A percentile compares a stretch with the other conserved stretches of the same genome.
These are phyloP conservation scores for Heterocephalus glaber DNA, from an alignment of 2,113 vertebrate species.

Conservation along the genomic window DNA sequence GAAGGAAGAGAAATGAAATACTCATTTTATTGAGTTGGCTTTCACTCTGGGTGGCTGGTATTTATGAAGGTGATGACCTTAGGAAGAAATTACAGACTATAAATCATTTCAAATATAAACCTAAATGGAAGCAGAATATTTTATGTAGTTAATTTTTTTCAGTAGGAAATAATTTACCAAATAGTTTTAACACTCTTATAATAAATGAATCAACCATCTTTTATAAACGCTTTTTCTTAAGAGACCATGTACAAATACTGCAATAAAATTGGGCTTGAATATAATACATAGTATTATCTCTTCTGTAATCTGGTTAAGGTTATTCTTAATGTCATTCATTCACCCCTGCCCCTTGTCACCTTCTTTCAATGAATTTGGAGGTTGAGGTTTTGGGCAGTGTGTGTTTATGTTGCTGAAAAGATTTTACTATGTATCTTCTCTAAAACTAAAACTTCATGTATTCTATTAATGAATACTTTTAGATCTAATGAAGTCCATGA, in stretches of 20 bases:
- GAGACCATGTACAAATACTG: background rate
- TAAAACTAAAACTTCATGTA: background rate
- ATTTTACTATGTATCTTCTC: background rate
- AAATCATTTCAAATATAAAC: conserved; percentile 68
- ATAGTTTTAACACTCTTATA: background rate
- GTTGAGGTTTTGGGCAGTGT: background rate
- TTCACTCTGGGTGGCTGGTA: conserved; percentile 57
- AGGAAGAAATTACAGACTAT: conserved; percentile 55
- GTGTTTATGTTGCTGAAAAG: background rate
- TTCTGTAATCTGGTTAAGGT: background rate
- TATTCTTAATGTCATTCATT: background rate
- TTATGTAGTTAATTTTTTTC: conserved; percentile 46
- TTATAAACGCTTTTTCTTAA: background rate
- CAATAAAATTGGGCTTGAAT: background rate
- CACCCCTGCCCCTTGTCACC: background rate
- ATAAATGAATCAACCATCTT: conserved; percentile 57
- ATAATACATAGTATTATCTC: background rate
- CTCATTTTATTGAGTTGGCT: conserved; percentile 67
- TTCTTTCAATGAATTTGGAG: background rate
- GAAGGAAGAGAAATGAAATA: conserved; percentile 45
- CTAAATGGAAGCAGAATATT: conserved; percentile 45
- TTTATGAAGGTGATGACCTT: conserved; percentile 70
- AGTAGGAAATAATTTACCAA: conserved; percentile 69
- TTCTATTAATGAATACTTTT: background rate
- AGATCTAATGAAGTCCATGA: background rate